Conservation (phyloP, 2,888 invertebrate genomes). For the Erannis defoliaria region DNA sequence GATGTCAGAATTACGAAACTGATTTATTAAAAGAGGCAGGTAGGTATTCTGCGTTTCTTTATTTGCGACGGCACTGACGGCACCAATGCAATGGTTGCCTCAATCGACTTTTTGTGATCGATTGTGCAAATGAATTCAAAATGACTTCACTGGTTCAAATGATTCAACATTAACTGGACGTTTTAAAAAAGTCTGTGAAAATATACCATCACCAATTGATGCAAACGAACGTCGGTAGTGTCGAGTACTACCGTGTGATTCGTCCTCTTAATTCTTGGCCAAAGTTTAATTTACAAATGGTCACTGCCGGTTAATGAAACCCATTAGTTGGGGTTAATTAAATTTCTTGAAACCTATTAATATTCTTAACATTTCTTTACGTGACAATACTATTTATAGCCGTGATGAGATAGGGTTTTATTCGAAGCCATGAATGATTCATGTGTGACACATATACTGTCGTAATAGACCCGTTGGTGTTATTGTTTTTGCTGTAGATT, state of each 20-base stretch:
- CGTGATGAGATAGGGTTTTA: conserved; percentile 39
- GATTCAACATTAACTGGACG: not conserved
- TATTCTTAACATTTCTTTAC: conserved; percentile 28
- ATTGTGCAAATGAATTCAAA: conserved; percentile 53
- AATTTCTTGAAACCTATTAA: conserved; percentile 42
- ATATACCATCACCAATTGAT: not conserved
- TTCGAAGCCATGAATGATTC: conserved; percentile 56
- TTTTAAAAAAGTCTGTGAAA: not conserved
- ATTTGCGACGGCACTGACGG: conserved; percentile 48
- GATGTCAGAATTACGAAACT: conserved; percentile 66
- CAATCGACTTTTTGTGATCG: conserved; percentile 56
- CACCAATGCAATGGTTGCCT: conserved; percentile 44
- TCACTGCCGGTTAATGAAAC: conserved; percentile 24
- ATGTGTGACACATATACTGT: conserved; percentile 61
- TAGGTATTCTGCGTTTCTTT: conserved; percentile 60
- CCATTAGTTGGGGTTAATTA: conserved; percentile 36
- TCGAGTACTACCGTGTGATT: no score
- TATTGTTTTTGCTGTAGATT: conserved; percentile 64
- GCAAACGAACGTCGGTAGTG: no score
- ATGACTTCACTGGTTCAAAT: conserved; percentile 3
- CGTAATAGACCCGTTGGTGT: conserved; percentile 67
- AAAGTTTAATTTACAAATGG: not conserved
- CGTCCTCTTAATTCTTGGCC: not conserved
- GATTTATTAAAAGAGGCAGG: conserved; percentile 64
- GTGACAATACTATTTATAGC: conserved; percentile 38